phyloP scores from a whole-genome alignment of 2,113 vertebrate species.

The Colinus virginianus region DNA sequence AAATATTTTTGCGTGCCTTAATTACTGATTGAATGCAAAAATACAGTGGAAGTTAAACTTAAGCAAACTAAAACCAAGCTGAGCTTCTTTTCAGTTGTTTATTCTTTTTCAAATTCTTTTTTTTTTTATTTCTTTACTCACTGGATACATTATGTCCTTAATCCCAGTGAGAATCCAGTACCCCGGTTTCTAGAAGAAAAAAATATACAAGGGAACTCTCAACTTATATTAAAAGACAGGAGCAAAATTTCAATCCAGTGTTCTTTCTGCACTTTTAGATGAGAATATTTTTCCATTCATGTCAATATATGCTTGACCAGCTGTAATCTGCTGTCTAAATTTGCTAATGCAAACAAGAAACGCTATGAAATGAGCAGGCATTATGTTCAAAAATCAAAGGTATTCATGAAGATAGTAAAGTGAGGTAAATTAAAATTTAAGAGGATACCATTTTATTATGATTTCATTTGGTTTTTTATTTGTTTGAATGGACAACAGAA shows the following conservation, averaged over 20 bases:
- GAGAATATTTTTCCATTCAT: neutral
- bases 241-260: neutral
- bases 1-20: neutral
- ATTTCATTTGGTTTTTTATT: neutral
- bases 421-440: neutral
- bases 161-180: neutral
- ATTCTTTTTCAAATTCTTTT: neutral
- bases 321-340: neutral
- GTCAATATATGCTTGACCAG: neutral
- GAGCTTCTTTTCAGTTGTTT: neutral
- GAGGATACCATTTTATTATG: neutral
- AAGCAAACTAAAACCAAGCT: neutral
- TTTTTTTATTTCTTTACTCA: neutral
- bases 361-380: neutral
- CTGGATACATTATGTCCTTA: neutral
- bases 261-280: neutral
- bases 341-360: neutral
- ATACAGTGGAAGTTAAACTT: neutral
- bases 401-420: neutral
- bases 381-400: neutral
- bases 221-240: neutral
- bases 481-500: too few species aligned
- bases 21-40: neutral
- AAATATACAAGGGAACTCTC: neutral
- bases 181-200: neutral